Evolutionary conservation across 2,797 vertebrate genomes (phyloP).

Genomic region (Coilia nasus): DNA sequence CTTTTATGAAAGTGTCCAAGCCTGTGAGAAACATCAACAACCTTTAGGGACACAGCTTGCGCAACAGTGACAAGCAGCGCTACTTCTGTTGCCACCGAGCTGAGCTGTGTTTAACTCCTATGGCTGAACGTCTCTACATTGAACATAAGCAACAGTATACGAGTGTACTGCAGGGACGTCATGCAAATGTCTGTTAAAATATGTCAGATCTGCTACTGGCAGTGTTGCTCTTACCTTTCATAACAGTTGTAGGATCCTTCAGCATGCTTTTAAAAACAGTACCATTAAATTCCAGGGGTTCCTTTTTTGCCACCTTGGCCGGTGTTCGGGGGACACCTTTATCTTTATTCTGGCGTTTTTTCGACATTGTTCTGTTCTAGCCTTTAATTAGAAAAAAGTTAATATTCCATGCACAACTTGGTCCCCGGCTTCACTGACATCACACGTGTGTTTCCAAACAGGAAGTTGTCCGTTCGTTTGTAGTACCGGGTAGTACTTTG

Average conservation of each 20-base stretch:
- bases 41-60: not conserved
- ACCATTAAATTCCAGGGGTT: conserved; percentile 73
- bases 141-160: not conserved
- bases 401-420: not conserved
- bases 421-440: not conserved
- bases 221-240: conserved; percentile 66
- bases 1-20: conserved; percentile 81
- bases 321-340: conserved; percentile 45
- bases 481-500: not conserved
- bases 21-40: conserved; percentile 60
- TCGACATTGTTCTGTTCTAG: conserved; percentile 46
- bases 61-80: no score
- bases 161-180: not conserved
- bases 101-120: not conserved
- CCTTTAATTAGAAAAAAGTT: not conserved
- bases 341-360: conserved; percentile 57
- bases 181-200: not conserved
- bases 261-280: conserved; percentile 76
- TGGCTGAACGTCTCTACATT: not conserved
- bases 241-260: conserved; percentile 67
- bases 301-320: conserved; percentile 62
- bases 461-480: conserved; percentile 25
- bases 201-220: not conserved
- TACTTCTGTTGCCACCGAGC: not conserved
- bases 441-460: conserved; percentile 32